These are phyloP conservation scores for Eurosta solidaginis DNA, from an alignment of 1,140 invertebrate genomes.

Conservation along the genomic window DNA sequence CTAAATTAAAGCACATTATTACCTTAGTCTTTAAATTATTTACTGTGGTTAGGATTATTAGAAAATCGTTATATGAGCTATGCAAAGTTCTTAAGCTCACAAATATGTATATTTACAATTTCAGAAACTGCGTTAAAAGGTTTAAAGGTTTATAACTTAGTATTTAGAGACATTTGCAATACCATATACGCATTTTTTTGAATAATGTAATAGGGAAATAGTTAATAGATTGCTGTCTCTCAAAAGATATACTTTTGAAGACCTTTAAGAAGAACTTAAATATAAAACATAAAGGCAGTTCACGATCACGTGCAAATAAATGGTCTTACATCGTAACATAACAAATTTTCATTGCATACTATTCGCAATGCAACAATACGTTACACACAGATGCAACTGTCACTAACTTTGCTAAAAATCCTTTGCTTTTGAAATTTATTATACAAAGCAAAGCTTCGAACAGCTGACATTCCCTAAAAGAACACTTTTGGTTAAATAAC, in stretches of 20 bases:
- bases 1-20: not conserved
- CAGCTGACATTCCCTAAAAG: no score
- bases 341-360: no score
- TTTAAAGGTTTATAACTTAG: not conserved
- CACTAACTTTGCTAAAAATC: no score
- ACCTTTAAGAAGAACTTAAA: conserved; percentile 16
- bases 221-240: not conserved
- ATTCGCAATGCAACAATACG: no score
- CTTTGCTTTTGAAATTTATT: no score
- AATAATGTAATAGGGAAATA: not conserved
- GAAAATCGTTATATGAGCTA: conserved; percentile 10
- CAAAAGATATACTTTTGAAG: not conserved
- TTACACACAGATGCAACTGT: no score
- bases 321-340: no score
- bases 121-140: not conserved
- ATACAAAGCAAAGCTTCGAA: no score
- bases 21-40: conserved; percentile 21
- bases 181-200: no score
- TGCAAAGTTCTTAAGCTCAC: not conserved
- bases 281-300: not conserved
- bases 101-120: not conserved
- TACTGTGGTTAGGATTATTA: conserved; percentile 3
- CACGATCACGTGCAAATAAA: no score
- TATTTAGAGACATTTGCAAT: not conserved
- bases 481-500: no score